phyloP scores from a whole-genome alignment of 2,888 invertebrate species.

The Hirtodrosophila trivittata region DNA sequence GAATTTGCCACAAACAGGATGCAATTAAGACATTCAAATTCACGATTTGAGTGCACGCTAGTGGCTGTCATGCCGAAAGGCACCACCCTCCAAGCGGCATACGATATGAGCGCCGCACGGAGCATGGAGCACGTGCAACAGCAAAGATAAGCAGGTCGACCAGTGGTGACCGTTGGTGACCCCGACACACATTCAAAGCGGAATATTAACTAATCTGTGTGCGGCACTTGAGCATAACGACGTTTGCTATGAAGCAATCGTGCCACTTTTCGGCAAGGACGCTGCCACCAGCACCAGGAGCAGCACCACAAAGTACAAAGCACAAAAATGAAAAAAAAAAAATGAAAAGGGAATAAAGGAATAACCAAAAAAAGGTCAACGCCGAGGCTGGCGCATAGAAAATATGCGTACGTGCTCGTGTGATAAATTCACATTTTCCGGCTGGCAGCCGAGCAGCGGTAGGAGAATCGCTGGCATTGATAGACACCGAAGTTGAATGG shows the following conservation, averaged over 20 bases:
- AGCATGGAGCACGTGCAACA: conserved; percentile 40
- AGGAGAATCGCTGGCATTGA: conserved; percentile 56
- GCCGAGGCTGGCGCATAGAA: conserved; percentile 41
- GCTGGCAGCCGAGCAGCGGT: conserved; percentile 50
- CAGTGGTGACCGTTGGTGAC: conserved; percentile 27
- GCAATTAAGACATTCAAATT: conserved; percentile 72
- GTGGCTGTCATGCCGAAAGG: neutral
- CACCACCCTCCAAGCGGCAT: neutral
- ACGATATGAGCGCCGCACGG: conserved; percentile 6
- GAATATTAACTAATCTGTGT: conserved; percentile 72
- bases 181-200: conserved; percentile 55
- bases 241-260: conserved; percentile 53
- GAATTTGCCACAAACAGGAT: conserved; percentile 73
- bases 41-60: conserved; percentile 37
- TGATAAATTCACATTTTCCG: conserved; percentile 77
- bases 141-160: conserved; percentile 38
- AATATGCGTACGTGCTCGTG: conserved; percentile 77
- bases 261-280: conserved; percentile 55
- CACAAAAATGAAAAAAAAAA: too few relatives aligned
- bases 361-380: conserved; percentile 39
- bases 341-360: too few relatives aligned
- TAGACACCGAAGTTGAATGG: conserved; percentile 46
- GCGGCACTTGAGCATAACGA: conserved; percentile 56
- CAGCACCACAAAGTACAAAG: conserved; percentile 3
- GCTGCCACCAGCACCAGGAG: conserved; percentile 1